Conservation (phyloP, 2,113 vertebrate genomes). For the Gobiocypris rarus region DNA sequence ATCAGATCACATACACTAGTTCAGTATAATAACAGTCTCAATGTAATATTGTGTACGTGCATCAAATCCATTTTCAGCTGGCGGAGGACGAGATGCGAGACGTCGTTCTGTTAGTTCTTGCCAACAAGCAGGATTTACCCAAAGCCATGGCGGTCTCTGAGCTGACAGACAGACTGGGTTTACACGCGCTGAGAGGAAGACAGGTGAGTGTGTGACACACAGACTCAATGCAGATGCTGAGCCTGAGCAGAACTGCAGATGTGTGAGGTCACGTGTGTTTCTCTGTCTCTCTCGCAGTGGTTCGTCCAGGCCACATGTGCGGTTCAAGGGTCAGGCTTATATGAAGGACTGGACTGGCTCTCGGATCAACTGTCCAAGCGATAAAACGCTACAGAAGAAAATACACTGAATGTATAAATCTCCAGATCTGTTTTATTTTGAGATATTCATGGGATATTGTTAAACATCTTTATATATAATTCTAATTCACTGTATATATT, state of each 20-base stretch:
- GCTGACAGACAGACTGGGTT: slow-evolving; percentile 86
- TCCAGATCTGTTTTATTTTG: background rate
- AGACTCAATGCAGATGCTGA: slow-evolving; percentile 69
- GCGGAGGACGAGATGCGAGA: slow-evolving; percentile 84
- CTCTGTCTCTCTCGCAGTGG: slow-evolving; percentile 74
- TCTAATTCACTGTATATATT: background rate
- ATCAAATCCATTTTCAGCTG: slow-evolving; percentile 83
- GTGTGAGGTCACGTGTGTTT: slow-evolving; percentile 43
- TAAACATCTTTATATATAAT: background rate
- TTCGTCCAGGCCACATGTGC: slow-evolving; percentile 88
- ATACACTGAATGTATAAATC: background rate
- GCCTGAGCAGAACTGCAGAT: no score
- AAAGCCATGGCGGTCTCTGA: slow-evolving; percentile 87
- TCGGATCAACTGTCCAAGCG: slow-evolving; percentile 86
- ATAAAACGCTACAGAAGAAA: slow-evolving; percentile 63
- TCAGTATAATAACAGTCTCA: slow-evolving; percentile 57
- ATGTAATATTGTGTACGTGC: slow-evolving; percentile 77
- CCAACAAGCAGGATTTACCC: slow-evolving; percentile 89
- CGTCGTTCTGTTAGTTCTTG: slow-evolving; percentile 84
- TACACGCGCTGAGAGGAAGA: slow-evolving; percentile 81
- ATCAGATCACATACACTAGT: background rate
- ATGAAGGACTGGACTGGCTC: slow-evolving; percentile 90
- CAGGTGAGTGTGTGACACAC: background rate
- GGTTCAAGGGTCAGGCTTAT: slow-evolving; percentile 86
- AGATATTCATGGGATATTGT: background rate